Evolutionary conservation across 2,888 invertebrate genomes (phyloP).

Genomic region (Sarcophaga caerulescens): DNA sequence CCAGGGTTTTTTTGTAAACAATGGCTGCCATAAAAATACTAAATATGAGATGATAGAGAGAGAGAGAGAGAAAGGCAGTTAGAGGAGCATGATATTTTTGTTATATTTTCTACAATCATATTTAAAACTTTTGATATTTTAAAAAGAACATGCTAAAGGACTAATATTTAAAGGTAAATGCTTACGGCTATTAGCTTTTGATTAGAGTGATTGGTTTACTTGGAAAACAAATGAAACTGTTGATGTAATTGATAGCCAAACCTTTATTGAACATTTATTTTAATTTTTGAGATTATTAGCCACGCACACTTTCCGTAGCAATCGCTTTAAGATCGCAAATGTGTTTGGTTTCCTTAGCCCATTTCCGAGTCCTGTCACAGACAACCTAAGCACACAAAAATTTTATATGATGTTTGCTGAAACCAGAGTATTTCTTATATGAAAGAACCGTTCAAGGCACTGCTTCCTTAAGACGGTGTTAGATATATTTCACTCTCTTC

Average conservation of each 20-base stretch:
- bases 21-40: not conserved
- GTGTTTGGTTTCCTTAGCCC: too few species aligned
- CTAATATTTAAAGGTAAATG: not conserved
- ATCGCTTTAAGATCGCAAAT: too few species aligned
- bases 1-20: not conserved
- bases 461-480: too few species aligned
- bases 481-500: too few species aligned
- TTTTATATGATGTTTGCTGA: too few species aligned
- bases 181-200: not conserved
- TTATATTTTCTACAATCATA: not conserved
- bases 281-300: too few species aligned
- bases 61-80: not conserved
- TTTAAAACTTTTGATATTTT: not conserved
- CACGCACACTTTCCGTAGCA: too few species aligned
- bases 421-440: too few species aligned
- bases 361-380: too few species aligned
- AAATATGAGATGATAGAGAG: not conserved
- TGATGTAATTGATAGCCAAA: not conserved
- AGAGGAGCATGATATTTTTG: not conserved
- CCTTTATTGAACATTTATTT: not conserved
- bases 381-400: too few species aligned
- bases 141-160: not conserved
- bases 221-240: not conserved
- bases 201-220: not conserved
- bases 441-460: too few species aligned